Conservation (phyloP, 2,113 vertebrate species). For the Machaerirhynchus nigripectus region DNA sequence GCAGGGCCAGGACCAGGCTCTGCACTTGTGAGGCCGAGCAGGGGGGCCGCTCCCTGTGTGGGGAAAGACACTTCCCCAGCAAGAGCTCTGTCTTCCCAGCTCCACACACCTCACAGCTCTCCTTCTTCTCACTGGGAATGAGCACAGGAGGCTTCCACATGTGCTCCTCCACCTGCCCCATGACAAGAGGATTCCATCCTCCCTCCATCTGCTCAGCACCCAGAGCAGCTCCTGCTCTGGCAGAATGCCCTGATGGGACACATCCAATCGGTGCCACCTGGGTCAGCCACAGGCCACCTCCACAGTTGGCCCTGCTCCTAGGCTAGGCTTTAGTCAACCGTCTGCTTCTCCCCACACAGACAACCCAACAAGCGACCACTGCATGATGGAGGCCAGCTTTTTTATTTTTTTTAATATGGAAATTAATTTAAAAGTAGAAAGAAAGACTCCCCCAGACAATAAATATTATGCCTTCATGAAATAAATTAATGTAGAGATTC, state of each 20-base stretch:
- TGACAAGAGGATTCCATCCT: background rate
- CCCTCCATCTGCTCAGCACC: background rate
- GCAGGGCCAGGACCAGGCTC: background rate
- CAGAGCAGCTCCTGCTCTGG: background rate
- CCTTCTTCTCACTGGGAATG: background rate
- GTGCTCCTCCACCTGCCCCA: background rate
- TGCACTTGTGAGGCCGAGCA: rapidly evolving
- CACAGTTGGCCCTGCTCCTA: background rate
- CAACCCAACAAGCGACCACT: conserved; percentile 10
- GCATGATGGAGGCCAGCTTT: conserved; percentile 24
- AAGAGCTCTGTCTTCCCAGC: background rate
- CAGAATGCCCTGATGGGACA: background rate
- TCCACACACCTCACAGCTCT: background rate
- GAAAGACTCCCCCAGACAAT: conserved; percentile 65
- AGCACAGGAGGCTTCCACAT: background rate
- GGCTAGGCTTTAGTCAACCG: background rate
- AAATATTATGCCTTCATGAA: conserved; percentile 74
- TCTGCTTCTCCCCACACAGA: conserved; percentile 7
- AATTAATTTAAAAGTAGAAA: conserved; percentile 61
- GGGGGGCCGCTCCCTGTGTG: rapidly evolving
- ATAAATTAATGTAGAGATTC: conserved; percentile 75
- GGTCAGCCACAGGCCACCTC: background rate
- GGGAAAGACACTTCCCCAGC: background rate
- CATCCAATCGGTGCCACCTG: rapidly evolving
- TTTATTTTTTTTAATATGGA: conserved; percentile 24